These are phyloP conservation scores for Crambe crambe DNA, from an alignment of 37 sponge, comb jelly and placozoan species.

Conservation along the genomic window DNA sequence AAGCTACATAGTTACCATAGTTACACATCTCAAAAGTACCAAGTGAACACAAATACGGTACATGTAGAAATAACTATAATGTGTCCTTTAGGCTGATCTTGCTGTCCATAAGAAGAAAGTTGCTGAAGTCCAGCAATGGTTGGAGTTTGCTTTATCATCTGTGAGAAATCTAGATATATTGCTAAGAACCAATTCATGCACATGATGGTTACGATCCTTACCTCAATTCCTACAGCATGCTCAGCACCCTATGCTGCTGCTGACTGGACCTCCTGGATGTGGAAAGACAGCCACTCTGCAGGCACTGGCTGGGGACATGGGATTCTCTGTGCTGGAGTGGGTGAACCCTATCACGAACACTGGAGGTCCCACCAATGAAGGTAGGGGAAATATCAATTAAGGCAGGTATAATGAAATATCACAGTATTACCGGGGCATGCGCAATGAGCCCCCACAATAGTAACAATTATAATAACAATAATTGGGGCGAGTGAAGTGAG, in stretches of 20 bases:
- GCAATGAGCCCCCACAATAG: too few relatives aligned
- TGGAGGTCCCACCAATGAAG: slow-evolving; percentile 8
- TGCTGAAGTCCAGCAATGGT: slow-evolving; percentile 64
- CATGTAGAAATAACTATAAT: too few relatives aligned
- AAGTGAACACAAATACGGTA: too few relatives aligned
- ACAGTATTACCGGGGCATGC: too few relatives aligned
- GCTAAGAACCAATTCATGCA: not conserved
- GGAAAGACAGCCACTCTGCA: slow-evolving; percentile 86
- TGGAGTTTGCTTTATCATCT: slow-evolving; percentile 57
- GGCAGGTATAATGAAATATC: too few relatives aligned
- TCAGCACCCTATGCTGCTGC: slow-evolving; percentile 44
- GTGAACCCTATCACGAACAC: slow-evolving; percentile 30
- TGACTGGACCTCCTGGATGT: slow-evolving; percentile 84
- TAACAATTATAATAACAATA: too few relatives aligned
- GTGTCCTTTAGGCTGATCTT: slow-evolving; percentile 50
- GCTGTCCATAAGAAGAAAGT: slow-evolving; percentile 91
- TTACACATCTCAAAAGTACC: too few relatives aligned
- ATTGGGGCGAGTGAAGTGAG: too few relatives aligned
- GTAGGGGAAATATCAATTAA: too few relatives aligned
- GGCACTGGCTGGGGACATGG: slow-evolving; percentile 59
- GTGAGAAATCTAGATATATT: not conserved
- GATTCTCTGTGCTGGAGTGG: slow-evolving; percentile 67
- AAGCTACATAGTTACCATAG: too few relatives aligned
- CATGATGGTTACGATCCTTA: not conserved
- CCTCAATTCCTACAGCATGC: slow-evolving; percentile 9